Percentiles rank a stretch among this genome's conserved stretches.
Conservation (phyloP, 2,888 invertebrate species). For the Caenorhabditis doughertyi region DNA sequence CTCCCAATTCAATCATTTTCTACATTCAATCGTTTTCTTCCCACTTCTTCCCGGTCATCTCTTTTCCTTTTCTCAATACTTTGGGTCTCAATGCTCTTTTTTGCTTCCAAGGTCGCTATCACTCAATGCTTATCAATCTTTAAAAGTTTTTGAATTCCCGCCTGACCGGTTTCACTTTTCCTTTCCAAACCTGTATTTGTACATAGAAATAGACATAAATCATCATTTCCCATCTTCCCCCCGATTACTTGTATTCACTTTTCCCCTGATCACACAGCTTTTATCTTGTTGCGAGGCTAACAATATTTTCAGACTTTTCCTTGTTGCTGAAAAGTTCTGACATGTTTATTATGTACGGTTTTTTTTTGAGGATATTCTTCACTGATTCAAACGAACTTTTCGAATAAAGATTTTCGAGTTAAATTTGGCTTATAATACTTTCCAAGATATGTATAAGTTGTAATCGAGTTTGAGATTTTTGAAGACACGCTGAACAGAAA, state of each 20-base stretch:
- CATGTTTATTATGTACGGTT: slow-evolving; percentile 36
- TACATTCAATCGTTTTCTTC: slow-evolving; percentile 14
- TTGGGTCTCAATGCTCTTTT: slow-evolving; percentile 41
- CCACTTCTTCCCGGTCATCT: slow-evolving; percentile 21
- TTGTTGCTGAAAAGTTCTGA: neutral
- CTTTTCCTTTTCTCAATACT: slow-evolving; percentile 23
- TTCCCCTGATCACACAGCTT: slow-evolving; percentile 39
- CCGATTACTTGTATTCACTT: slow-evolving; percentile 49
- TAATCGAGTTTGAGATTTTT: no score
- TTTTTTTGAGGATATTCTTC: no score
- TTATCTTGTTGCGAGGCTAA: neutral
- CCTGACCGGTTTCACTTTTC: slow-evolving; percentile 14
- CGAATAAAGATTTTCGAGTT: neutral
- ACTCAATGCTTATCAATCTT: neutral
- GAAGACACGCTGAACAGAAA: no score
- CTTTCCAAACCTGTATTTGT: slow-evolving; percentile 53
- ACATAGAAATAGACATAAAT: slow-evolving; percentile 29
- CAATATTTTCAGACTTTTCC: neutral
- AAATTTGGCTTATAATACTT: no score
- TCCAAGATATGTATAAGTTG: no score
- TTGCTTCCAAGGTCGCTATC: slow-evolving; percentile 47
- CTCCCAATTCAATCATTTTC: slow-evolving; percentile 22
- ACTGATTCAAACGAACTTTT: slow-evolving; percentile 17
- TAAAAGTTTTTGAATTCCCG: slow-evolving; percentile 34
- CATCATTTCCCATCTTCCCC: neutral